phyloP scores from a whole-genome alignment of 2,113 vertebrate species.

The Microtus montanus region DNA sequence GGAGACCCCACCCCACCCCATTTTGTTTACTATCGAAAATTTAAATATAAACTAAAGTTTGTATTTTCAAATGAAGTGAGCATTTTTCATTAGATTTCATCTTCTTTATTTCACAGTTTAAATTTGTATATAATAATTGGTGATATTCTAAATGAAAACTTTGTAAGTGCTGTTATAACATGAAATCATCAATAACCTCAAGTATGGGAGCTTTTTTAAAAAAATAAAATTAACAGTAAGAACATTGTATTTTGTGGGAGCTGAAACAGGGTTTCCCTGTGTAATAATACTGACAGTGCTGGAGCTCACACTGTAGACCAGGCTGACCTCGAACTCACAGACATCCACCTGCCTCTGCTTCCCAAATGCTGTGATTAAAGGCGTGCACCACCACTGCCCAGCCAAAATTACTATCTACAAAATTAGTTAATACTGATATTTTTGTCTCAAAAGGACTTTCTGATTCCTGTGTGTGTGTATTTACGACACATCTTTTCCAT shows the following conservation, averaged over 20 bases:
- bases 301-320: not conserved
- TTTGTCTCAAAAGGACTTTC: slow-evolving; percentile 85
- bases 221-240: not conserved
- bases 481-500: slow-evolving; percentile 88
- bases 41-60: slow-evolving; percentile 41
- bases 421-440: slow-evolving; percentile 88
- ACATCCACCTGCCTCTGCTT: not conserved
- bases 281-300: not conserved
- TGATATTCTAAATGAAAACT: slow-evolving; percentile 54
- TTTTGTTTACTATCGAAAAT: not conserved
- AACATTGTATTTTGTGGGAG: not conserved
- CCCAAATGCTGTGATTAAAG: not conserved
- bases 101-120: slow-evolving; percentile 30
- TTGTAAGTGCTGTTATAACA: not conserved
- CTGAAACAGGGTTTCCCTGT: not conserved
- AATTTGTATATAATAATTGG: not conserved
- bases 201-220: slow-evolving; percentile 19
- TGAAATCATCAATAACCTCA: not conserved
- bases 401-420: slow-evolving; percentile 77
- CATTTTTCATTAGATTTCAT: not conserved
- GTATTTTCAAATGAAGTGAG: slow-evolving; percentile 44
- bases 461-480: slow-evolving; percentile 89
- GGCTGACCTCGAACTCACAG: not conserved
- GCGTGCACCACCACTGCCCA: not conserved
- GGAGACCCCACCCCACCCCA: not conserved